Base-by-base conservation (phyloP, 2,888 invertebrate species). In the Chalcosyrphus nemorum region DNA sequence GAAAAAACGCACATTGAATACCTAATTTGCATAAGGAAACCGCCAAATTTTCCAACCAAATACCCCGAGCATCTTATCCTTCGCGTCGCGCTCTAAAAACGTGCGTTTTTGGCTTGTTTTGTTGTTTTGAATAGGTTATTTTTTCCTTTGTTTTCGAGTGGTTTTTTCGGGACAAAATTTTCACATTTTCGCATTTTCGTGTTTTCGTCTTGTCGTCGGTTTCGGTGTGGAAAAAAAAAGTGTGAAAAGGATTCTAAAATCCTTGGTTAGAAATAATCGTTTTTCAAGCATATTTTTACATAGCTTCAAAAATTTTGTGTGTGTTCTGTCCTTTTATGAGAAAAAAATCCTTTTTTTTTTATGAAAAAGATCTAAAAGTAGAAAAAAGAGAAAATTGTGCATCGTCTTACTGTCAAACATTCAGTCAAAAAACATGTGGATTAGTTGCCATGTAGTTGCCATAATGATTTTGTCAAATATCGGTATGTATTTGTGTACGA, bases 381-480 rank as follows among this genome's bases (percentile, higher is more conserved):
- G 32, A 35, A 19, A 15, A 52, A 38, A 27, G 35, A 66, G 35
- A 47, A 50, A 19, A 35, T 61, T 81, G 68, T 82, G 71, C 82
- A 82, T 82, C 72, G 66, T 63, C 45, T 52, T 54, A 45, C 74
- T 82, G 72, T 66, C 61, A 76, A 85, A 77, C 68, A 85, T 66
- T 82, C 87, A 89, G 89, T 88, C 88, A 88, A 87, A 88, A 90
- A 90, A 88, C 90, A 91, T 91, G 91, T 90, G 91, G 91, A 91
- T 91, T 91, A 91, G 91, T 89, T 90, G 90, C 88, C 90, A 91
- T 90, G 88, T 90, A 87, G 89, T 90, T 88, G 88, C 89, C 87
- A 88, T 91, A 89, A 89, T 90, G 88, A 88, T 91, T 87, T 90
- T 91, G 87, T 89, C 90, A 87, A 89, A 89, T 89, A 88, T 90